Evolutionary conservation across 2,888 invertebrate genomes (phyloP).

Genomic region (Drosophila affinis): DNA sequence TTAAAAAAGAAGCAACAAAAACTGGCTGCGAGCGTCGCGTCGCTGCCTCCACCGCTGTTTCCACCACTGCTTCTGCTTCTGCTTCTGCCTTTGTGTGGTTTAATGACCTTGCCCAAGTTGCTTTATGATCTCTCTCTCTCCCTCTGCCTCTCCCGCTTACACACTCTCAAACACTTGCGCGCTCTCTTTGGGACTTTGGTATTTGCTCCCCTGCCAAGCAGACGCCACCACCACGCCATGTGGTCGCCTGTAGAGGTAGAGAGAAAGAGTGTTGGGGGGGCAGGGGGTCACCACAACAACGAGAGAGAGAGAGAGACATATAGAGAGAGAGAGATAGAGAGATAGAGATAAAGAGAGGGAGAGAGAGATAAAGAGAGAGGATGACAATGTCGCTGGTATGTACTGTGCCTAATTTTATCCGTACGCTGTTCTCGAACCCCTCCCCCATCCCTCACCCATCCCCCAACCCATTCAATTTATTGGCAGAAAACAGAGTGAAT

Average conservation of each 20-base stretch:
- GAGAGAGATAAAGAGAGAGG: neutral
- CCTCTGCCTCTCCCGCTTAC: slow-evolving; percentile 25
- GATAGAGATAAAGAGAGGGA: neutral
- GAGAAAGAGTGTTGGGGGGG: slow-evolving; percentile 1
- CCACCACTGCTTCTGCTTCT: neutral
- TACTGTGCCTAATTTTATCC: slow-evolving; percentile 76
- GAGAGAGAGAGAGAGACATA: neutral
- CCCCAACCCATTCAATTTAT: slow-evolving; percentile 48
- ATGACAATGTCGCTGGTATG: slow-evolving; percentile 29
- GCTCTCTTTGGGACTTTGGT: slow-evolving; percentile 14
- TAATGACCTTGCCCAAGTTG: slow-evolving; percentile 80
- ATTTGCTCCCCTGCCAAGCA: slow-evolving; percentile 67
- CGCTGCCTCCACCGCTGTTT: slow-evolving; percentile 19
- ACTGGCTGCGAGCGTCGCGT: slow-evolving; percentile 1
- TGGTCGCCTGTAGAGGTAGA: slow-evolving; percentile 42
- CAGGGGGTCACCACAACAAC: too few relatives aligned
- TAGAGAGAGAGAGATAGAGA: neutral
- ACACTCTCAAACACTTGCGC: slow-evolving; percentile 7
- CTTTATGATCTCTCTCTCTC: slow-evolving; percentile 39
- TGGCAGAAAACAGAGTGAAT: slow-evolving; percentile 55
- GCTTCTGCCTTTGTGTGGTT: slow-evolving; percentile 63
- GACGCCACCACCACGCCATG: slow-evolving; percentile 56
- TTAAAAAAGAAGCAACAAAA: slow-evolving; percentile 19
- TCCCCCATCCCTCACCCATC: neutral
- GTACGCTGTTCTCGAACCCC: slow-evolving; percentile 44